These are phyloP conservation scores for Atherinomorus stipes DNA, from an alignment of 2,113 vertebrate species.

Conservation along the genomic window DNA sequence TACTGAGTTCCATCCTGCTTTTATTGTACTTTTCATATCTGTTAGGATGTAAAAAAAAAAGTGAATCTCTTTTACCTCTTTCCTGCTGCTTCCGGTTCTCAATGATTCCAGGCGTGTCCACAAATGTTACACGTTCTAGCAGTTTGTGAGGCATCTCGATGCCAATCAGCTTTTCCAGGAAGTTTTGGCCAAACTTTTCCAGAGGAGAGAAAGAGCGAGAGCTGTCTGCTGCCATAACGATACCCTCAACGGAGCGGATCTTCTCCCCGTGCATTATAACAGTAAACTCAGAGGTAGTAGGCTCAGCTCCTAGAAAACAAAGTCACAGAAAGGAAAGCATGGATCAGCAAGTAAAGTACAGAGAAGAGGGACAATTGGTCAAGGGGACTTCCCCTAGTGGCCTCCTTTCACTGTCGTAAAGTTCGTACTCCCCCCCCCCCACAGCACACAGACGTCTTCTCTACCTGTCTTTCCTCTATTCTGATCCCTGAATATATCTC, in stretches of 20 bases:
- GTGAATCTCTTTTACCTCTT: slow-evolving; percentile 86
- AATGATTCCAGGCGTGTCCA: slow-evolving; percentile 97
- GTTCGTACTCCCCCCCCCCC: no score
- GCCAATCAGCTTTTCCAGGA: slow-evolving; percentile 96
- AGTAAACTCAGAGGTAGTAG: slow-evolving; percentile 98
- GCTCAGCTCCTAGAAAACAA: slow-evolving; percentile 90
- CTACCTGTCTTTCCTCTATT: no score
- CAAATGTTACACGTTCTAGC: slow-evolving; percentile 94
- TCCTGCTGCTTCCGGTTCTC: slow-evolving; percentile 99
- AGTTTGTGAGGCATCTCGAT: slow-evolving; percentile 98
- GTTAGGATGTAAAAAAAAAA: not conserved
- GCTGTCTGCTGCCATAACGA: slow-evolving; percentile 98
- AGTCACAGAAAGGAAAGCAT: slow-evolving; percentile 1
- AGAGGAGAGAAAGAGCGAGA: slow-evolving; percentile 94
- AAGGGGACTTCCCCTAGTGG: no score
- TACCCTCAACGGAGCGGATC: slow-evolving; percentile 96
- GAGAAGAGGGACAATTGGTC: not conserved
- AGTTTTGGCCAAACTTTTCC: slow-evolving; percentile 98
- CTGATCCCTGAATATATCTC: no score
- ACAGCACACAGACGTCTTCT: no score
- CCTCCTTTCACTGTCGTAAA: no score
- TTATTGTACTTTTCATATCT: not conserved
- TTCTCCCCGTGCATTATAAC: slow-evolving; percentile 98
- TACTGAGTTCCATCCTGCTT: not conserved
- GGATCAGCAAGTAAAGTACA: not conserved